Base-by-base conservation (phyloP, 2,888 invertebrate species). In the Xestia xanthographa region DNA sequence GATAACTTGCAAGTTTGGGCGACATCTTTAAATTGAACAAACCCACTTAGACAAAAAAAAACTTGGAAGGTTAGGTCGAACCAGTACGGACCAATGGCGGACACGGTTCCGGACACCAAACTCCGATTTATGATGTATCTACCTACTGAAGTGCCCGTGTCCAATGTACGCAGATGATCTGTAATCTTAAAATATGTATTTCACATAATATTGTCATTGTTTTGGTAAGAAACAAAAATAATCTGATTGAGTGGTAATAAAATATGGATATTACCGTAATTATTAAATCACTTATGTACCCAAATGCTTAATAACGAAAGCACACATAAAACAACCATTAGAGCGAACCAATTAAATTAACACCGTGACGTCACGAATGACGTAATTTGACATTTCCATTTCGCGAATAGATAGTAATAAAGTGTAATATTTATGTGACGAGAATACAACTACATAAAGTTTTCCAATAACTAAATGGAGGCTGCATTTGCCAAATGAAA, bases 391-490 rank as follows among this genome's bases (percentile, higher is more conserved):
- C 75, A 85, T 87, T 85, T 75, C 50, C 77, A 77, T 80, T 82
- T 81, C 71, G 70, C 80, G 65, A 72, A 83, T 77, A 82, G 83
- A 85, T 77, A 77, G 83, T 72, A 79, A 84, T 86, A 85, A 85
- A 86, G 43, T 66, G 85, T 82, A 63, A 85, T 88, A 88, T 85
- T 88, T 84, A 85, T 87, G 82, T 83, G 81, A 76, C 72, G 81
- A 82, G 79, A 81, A 81, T 45, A 77, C 60, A 63, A 79, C 75
- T 78, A 71, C 75, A 84, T 63, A 83, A 88, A 88, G 86, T 86
- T 89, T 88, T 88, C 81, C 88, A 92, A 91, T 91, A 89, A 88
- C 86, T 86, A 84, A 91, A 90, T 91, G 90, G 89, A 87, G 73
- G 72, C 75, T 85, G 86, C 87, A 90, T 92, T 91, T 92, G 71